phyloP scores from a whole-genome alignment of 2,888 invertebrate genomes.

The Drosophila kuntzei region DNA sequence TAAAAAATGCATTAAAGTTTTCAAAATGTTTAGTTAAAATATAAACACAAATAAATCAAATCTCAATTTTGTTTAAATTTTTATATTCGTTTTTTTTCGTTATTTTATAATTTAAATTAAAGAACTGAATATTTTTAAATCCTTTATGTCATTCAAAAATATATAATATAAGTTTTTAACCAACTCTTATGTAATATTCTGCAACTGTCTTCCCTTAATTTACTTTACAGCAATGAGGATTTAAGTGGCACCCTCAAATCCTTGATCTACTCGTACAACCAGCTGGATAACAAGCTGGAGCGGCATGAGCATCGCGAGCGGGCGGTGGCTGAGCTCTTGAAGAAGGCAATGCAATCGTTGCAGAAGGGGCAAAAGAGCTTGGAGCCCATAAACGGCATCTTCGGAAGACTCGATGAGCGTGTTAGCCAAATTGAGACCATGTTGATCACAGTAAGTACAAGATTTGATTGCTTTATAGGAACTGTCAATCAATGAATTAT shows the following conservation, averaged over 20 bases:
- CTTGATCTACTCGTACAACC: constrained; percentile 91
- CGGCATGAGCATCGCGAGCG: constrained; percentile 93
- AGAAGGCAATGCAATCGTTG: constrained; percentile 89
- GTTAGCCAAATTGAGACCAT: constrained; percentile 92
- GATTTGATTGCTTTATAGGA: neutral
- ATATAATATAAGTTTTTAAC: too few relatives aligned
- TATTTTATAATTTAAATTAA: too few relatives aligned
- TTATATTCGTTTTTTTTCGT: too few relatives aligned
- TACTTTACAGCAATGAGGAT: constrained; percentile 78
- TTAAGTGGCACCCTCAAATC: constrained; percentile 91
- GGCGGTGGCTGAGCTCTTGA: constrained; percentile 91
- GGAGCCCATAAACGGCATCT: constrained; percentile 90
- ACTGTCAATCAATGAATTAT: rapidly evolving
- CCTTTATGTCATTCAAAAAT: too few relatives aligned
- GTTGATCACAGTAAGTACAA: constrained; percentile 88
- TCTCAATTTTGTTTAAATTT: too few relatives aligned
- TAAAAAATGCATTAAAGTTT: too few relatives aligned
- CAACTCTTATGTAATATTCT: too few relatives aligned
- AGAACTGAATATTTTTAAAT: too few relatives aligned
- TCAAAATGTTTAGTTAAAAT: too few relatives aligned
- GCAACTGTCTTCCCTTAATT: neutral
- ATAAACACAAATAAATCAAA: too few relatives aligned
- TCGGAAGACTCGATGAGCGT: constrained; percentile 90
- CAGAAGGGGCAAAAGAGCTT: constrained; percentile 90
- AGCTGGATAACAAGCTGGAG: constrained; percentile 93